phyloP scores from a whole-genome alignment of 2,797 vertebrate genomes.

The Uromys caudimaculatus region DNA sequence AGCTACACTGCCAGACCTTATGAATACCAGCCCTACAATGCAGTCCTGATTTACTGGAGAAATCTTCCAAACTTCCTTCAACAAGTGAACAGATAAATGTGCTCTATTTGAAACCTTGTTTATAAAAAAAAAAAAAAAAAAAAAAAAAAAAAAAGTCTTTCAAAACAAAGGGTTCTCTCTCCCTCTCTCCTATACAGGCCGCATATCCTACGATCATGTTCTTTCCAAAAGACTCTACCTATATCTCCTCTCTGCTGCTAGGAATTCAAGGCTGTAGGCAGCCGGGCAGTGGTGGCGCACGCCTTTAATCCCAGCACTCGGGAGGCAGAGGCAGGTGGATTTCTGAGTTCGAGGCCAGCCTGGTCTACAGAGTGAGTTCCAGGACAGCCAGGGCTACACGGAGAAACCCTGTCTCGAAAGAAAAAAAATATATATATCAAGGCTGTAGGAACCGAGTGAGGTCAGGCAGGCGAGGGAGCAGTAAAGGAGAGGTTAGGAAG shows the following conservation, averaged over 20 bases:
- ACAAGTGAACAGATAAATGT: not conserved
- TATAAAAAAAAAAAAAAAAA: not conserved
- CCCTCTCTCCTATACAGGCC: not conserved
- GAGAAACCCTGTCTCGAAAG: no score
- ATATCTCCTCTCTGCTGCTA: not conserved
- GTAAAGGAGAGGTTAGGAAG: not conserved
- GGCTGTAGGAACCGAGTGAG: not conserved
- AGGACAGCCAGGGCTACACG: no score
- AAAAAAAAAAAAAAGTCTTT: not conserved
- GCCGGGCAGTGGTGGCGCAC: no score
- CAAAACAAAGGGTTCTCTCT: not conserved
- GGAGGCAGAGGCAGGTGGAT: no score
- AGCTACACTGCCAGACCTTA: not conserved
- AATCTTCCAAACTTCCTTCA: not conserved
- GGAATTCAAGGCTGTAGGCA: not conserved
- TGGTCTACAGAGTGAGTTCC: no score
- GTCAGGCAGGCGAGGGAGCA: not conserved
- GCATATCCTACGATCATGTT: not conserved
- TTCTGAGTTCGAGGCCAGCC: no score
- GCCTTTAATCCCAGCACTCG: no score
- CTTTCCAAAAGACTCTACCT: not conserved
- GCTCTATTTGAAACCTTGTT: conserved; percentile 15
- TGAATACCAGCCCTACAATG: not conserved
- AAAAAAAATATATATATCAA: no score
- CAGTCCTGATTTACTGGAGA: not conserved